A percentile compares a stretch with the other conserved stretches of the same genome.
phyloP scores from a whole-genome alignment of 2,797 vertebrate genomes.

The Gorsachius magnificus region DNA sequence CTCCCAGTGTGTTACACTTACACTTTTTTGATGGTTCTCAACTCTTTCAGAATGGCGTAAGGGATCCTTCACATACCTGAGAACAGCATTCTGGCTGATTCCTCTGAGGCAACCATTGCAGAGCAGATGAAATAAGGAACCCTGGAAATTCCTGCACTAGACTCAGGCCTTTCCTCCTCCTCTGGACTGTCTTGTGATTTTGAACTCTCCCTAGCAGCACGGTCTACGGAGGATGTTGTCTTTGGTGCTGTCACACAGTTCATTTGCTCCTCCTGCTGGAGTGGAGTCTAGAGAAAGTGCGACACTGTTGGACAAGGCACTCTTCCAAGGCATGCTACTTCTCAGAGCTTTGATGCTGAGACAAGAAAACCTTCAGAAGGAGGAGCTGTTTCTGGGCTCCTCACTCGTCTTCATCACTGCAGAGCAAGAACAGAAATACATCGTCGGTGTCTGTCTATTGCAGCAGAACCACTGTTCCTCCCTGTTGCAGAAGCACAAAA shows the following conservation, averaged over 20 bases:
- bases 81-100: background rate
- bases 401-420: background rate
- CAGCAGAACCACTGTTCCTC: background rate
- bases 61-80: background rate
- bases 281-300: background rate
- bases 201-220: background rate
- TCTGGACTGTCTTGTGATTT: background rate
- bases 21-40: background rate
- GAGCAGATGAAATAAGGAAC: background rate
- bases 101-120: background rate
- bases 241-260: background rate
- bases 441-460: background rate
- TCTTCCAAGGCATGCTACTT: background rate
- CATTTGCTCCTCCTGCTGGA: background rate
- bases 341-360: background rate
- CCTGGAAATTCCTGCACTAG: background rate
- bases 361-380: background rate
- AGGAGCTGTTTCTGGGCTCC: background rate
- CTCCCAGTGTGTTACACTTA: background rate
- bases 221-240: background rate
- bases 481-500: background rate
- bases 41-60: background rate
- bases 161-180: background rate
- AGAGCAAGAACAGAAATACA: background rate
- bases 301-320: background rate